Base-by-base conservation (phyloP, 2,113 vertebrate species). In the Muscicapa adusta region DNA sequence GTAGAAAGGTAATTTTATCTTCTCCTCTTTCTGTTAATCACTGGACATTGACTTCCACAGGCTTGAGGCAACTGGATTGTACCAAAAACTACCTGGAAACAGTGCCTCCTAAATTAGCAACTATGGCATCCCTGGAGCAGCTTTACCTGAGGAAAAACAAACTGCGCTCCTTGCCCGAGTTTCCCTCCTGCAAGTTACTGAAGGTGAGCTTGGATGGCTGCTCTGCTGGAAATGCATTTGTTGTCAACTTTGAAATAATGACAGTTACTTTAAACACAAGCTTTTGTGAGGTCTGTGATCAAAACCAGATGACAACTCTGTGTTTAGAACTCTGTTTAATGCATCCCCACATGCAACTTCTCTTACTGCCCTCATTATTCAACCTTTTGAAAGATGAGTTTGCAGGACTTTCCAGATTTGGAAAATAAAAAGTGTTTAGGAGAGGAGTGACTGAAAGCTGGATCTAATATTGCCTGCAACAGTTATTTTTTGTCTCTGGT, bases 61-160 rank as follows among this genome's bases (percentile, higher is more conserved):
- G 95, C 85, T 97, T 99, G 72, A 98, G 98, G 86, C 97, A 98
- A n/a, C 94, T 99, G 96, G 99, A 99, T 94, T 99, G 98, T 95
- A 98, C 98, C 86, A 98, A 97, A n/a, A 99, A 99, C 95, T 97
- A 98, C 86, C 97, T 99, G 96, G 98, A 98, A 85, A 96, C 96
- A 3, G 79, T 99, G 10, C 99, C 99, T 45, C 58, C 97, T 24
- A 96, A 98, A 60, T 34, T 99, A 54, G 98, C 98, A 2, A 95
- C 94, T 63, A 99, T 99, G 98, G 96, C 97, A 1, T 98, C 98
- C 65, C 96, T 99, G 87, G 98, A 99, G 95, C 98, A 99, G 94
- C 98, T 99, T 9, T 99, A 99, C 93, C 97, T 99, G 86, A 97
- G 98, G 83, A 99, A 98, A 93, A 99, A 99, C 97, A 99, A 98